Evolutionary conservation across 2,888 invertebrate species (phyloP), one percentile per base, ranked within the genome.

Genomic region (Agrilus cyanescens): DNA sequence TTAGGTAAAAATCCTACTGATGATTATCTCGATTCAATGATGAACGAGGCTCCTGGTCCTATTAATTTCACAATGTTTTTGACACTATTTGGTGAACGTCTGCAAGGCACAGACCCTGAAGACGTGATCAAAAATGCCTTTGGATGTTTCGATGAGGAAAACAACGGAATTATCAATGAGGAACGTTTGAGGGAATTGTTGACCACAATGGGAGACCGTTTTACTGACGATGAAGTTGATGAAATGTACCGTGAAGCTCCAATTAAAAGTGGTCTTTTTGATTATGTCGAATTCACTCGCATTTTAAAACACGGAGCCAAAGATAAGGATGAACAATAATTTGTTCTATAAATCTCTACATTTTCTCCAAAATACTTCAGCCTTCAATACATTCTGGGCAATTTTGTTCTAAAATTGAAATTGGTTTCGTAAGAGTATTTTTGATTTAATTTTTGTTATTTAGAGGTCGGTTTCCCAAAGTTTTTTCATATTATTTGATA

Each of bases 31-130:
- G 97, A 97, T 56, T 85, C 78, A 33, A 98, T 98, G 98, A 96
- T 98, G 90, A 91, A 86, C 60, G 95, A 96, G 69, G 97, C 97
- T 2, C 96, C 97, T 0, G 95, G 95, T 2, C 95, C 96, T 8
- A 96, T 98, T 53, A 98, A 98, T 67, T 98, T 98, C 65, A 98
- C 98, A 30, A 98, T 98, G 97, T 98, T 98, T 67, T 72, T 98
- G 39, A 98, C 98, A 0, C 73, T 98, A 53, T 98, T 98, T 63
- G 98, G 98, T 8, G 98, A 98, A 66, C 83, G 95, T 43, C 76
- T 98, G 41, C 97, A 97, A 66, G 97, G 97, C 32, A 98, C 97
- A 0, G 97, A 98, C 68, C 98, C 98, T 2, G 96, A 96, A 63
- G 95, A 96, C 70, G 96, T 98, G 12, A 98, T 98, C 54, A 94